These are phyloP conservation scores for Garrulus glandarius DNA, from an alignment of 2,797 vertebrate species.

Conservation along the genomic window DNA sequence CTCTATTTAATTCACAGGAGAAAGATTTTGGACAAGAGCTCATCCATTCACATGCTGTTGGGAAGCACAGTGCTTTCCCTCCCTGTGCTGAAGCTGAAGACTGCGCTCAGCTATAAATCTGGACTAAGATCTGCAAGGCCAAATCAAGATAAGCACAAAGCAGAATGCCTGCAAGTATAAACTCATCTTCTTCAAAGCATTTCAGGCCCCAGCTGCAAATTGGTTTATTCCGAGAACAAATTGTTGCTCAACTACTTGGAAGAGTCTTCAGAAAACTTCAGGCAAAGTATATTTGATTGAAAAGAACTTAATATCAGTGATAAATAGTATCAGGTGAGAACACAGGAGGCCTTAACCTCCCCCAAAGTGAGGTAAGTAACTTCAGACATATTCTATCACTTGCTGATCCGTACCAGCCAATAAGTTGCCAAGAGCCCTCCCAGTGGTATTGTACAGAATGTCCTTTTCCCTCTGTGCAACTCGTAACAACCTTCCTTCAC, in stretches of 20 bases:
- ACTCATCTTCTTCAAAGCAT: conserved; percentile 65
- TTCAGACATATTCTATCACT: background rate
- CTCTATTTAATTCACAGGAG: background rate
- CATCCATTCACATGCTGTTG: background rate
- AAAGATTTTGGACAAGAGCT: background rate
- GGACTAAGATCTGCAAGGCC: conserved; percentile 55
- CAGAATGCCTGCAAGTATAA: conserved; percentile 62
- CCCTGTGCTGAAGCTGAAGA: background rate
- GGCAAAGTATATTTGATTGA: conserved; percentile 20
- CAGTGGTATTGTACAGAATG: background rate
- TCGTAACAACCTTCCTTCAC: background rate
- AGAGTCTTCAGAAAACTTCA: conserved; percentile 28
- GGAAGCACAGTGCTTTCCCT: background rate
- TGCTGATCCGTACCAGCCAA: background rate
- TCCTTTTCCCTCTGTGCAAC: background rate
- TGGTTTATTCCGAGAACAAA: conserved; percentile 65
- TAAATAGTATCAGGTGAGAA: conserved; percentile 33
- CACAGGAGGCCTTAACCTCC: background rate
- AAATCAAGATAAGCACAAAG: conserved; percentile 61
- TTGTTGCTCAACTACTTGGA: conserved; percentile 65
- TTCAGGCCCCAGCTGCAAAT: conserved; percentile 63
- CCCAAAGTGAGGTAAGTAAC: background rate
- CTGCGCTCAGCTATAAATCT: conserved; percentile 34
- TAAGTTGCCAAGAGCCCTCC: background rate
- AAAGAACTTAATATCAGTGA: conserved; percentile 1